phyloP scores from a whole-genome alignment of 2,888 invertebrate genomes.

The Ormyrus rosae region DNA sequence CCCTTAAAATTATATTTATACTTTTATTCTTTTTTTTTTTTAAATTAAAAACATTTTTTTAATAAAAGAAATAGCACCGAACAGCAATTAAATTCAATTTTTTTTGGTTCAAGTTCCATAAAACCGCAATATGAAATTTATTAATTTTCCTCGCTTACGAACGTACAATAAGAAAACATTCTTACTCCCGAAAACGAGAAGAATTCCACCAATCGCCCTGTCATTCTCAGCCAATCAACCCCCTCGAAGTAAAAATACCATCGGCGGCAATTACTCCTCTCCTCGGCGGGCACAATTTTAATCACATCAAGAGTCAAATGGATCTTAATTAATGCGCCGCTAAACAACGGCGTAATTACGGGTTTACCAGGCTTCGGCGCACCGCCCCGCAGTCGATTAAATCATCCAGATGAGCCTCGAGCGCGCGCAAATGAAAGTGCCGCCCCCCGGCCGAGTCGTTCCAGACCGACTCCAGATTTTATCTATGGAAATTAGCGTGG shows the following conservation, averaged over 20 bases:
- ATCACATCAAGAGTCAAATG: constrained; percentile 49
- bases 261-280: too few relatives aligned
- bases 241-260: too few relatives aligned
- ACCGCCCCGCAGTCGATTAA: constrained; percentile 27
- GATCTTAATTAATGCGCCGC: constrained; percentile 46
- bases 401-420: constrained; percentile 28
- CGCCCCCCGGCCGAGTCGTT: not conserved
- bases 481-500: constrained; percentile 50
- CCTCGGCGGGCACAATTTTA: constrained; percentile 25
- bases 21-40: too few relatives aligned
- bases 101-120: too few relatives aligned
- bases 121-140: too few relatives aligned
- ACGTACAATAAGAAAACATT: not conserved
- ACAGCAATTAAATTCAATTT: too few relatives aligned
- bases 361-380: not conserved
- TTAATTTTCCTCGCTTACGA: too few relatives aligned
- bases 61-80: too few relatives aligned
- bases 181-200: not conserved
- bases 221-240: too few relatives aligned
- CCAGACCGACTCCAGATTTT: constrained; percentile 46
- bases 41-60: too few relatives aligned
- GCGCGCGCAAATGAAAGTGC: constrained; percentile 39
- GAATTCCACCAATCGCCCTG: too few relatives aligned
- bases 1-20: too few relatives aligned
- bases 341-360: constrained; percentile 42